A percentile compares a stretch with the other conserved stretches of the same genome.
phyloP scores from a whole-genome alignment of 2,113 vertebrate species.

The Anser brachyrhynchus region DNA sequence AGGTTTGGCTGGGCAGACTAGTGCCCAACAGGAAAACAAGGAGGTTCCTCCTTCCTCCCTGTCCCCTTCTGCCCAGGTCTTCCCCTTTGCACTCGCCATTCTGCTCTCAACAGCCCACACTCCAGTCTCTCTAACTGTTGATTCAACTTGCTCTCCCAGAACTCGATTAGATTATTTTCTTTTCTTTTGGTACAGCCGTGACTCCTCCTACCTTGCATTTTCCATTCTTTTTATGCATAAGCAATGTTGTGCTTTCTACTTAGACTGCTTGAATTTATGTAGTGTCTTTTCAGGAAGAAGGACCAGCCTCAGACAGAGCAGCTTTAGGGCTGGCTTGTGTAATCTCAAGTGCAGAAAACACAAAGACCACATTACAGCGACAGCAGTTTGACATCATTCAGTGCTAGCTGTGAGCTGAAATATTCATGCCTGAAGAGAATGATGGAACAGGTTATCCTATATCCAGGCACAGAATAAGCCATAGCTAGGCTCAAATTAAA shows the following conservation, averaged over 20 bases:
- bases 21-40: not conserved
- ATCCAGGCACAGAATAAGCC: not conserved
- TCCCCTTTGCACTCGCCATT: not conserved
- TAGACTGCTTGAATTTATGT: accelerated
- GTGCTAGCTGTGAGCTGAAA: not conserved
- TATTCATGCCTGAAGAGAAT: not conserved
- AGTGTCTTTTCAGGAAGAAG: not conserved
- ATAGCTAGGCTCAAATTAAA: not conserved
- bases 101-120: not conserved
- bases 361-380: not conserved
- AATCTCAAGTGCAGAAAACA: not conserved
- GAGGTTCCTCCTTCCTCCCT: not conserved
- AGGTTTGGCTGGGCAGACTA: not conserved
- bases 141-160: not conserved
- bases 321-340: not conserved
- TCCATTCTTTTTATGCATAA: not conserved
- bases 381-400: not conserved
- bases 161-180: not conserved
- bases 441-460: not conserved
- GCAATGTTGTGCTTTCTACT: not conserved
- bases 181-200: not conserved
- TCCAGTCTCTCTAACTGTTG: not conserved
- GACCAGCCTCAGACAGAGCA: not conserved
- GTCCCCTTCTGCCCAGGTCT: not conserved
- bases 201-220: not conserved